Base-by-base conservation (phyloP, 2,113 vertebrate species). In the Bettongia penicillata region DNA sequence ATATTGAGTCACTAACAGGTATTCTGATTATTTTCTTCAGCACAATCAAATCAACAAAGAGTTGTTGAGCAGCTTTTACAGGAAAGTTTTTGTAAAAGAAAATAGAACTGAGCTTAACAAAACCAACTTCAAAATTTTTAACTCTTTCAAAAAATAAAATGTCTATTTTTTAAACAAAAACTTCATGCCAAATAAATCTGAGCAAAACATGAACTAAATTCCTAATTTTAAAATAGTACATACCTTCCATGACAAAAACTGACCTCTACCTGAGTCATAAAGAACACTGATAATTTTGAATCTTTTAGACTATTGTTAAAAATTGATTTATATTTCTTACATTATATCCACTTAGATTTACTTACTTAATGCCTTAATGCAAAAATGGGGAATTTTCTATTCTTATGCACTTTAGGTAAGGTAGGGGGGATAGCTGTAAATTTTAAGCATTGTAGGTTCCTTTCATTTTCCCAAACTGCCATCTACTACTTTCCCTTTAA, bases 401-500 rank as follows among this genome's bases (percentile, higher is more conserved):
- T 0, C 22, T 0, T 91, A 53, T 3, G 92, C 3, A 28, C 37
- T 47, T 3, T 3, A 24, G 48, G 23, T 43, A 84, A 61, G 14
- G 24, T 25, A 0, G 5, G 89, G 53, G 91, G 84, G 89, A 43
- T 26, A 24, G 68, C 53, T 10, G 90, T 51, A 95, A 50, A 3
- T 25, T 37, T 9, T 50, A 19, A 0, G n/a, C 43, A 48, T 11
- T 43, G 25, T 77, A 57, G 57, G 26, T 57, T 93, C 23, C n/a
- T 94, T 84, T 93, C 37, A 77, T 47, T 61, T 94, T 94, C 92
- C 93, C 51, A 92, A 37, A 91, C 77, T 92, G 91, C 50, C 0
- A 91, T 96, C 1, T 97, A 97, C 96, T 95, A 91, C 92, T 95
- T 51, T 84, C 16, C 16, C 43, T 84, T 84, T 84, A 84, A 43